Base-by-base conservation (phyloP, 2,888 invertebrate genomes). In the Eupithecia vulgata region DNA sequence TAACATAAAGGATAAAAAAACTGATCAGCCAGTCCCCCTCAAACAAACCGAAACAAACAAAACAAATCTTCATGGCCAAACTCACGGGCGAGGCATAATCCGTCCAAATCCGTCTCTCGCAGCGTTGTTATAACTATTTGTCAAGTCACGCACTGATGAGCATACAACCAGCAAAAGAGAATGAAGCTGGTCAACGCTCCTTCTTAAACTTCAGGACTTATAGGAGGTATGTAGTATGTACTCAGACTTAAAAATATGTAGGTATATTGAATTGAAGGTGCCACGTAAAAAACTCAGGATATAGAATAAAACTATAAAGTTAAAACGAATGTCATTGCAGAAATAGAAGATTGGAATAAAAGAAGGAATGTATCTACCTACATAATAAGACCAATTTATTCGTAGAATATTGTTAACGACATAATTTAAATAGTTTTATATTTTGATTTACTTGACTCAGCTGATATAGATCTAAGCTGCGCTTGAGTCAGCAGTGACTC, bases 141-240 rank as follows among this genome's bases (percentile, higher is more conserved):
- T 83, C 83, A 82, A 87, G 90, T 89, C 89, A 89, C 87, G 91
- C 86, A 84, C 87, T 87, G 90, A 84, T 88, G 88, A 84, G 82
- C 79, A 78, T 75, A 73, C 72, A 48, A 65, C 52, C 67, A 70
- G 74, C 72, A 42, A 65, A 71, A 37, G 45, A 52, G 12, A 17
- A 48, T 17, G 42, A 21, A 72, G 71, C 77, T 73, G 69, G 78
- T 69, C 35, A 61, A 70, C n/a, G n/a, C n/a, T 61, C 5, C 34
- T 40, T 68, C 68, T 59, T 8, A 17, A 17, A 1, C 17, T 30
- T 30, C 4, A 30, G 30, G 30, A 30, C 4, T 3, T 30, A 30
- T 30, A 30, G 1, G 30, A 3, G 4, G 30, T 1, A 30, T 30
- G 4, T 30, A 30, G 30, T n/a, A n/a, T n/a, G 8, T 15, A 42